Percentiles rank a stretch among this genome's conserved stretches.
Evolutionary conservation across 2,888 invertebrate species (phyloP).

Genomic region (Diaperis boleti): DNA sequence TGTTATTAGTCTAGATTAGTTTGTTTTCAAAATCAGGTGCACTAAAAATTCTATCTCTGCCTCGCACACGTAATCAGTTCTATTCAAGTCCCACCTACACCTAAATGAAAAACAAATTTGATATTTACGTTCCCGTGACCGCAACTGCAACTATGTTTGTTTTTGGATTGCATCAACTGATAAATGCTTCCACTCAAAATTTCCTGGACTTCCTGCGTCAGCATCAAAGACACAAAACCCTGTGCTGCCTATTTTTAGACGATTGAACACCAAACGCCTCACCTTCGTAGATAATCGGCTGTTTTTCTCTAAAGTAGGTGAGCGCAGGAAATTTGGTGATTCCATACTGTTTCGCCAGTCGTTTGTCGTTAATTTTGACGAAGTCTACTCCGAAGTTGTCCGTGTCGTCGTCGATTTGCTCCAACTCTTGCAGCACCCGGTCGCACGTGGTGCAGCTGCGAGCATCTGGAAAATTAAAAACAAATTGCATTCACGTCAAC

Average conservation of each 20-base stretch:
- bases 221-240: too few relatives aligned
- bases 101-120: not conserved
- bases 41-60: too few relatives aligned
- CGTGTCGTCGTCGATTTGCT: constrained; percentile 96
- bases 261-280: constrained; percentile 50
- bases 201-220: not conserved
- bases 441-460: constrained; percentile 93
- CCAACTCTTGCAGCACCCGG: constrained; percentile 90
- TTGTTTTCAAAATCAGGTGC: too few relatives aligned
- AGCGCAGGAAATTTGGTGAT: constrained; percentile 96
- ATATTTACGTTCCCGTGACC: not conserved
- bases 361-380: constrained; percentile 96
- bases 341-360: constrained; percentile 95
- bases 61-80: too few relatives aligned
- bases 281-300: constrained; percentile 97
- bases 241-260: not conserved
- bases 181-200: not conserved
- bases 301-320: constrained; percentile 96
- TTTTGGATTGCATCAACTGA: not conserved
- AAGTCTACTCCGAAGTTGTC: constrained; percentile 95
- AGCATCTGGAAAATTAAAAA: constrained; percentile 74
- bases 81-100: too few relatives aligned
- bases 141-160: too few relatives aligned
- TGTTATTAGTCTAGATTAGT: too few relatives aligned
- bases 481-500: too few relatives aligned